Conservation (phyloP, 2,797 vertebrate species). For the Enteromius treurensis region DNA sequence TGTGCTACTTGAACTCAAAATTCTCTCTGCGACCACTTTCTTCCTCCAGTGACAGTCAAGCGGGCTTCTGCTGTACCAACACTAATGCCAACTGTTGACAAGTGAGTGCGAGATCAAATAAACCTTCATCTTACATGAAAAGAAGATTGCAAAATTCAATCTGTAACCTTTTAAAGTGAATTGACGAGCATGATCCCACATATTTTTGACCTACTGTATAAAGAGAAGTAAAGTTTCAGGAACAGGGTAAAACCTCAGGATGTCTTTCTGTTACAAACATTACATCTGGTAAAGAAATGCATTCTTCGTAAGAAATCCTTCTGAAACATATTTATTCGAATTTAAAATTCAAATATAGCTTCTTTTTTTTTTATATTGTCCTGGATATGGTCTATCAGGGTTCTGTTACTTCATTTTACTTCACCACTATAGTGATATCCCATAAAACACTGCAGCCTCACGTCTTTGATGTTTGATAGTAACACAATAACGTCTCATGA, state of each 20-base stretch:
- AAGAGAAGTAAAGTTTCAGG: neutral
- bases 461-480: neutral
- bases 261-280: neutral
- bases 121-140: neutral
- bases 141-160: neutral
- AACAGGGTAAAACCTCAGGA: neutral
- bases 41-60: neutral
- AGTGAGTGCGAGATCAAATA: neutral
- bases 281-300: neutral
- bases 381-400: neutral
- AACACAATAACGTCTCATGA: neutral
- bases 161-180: neutral
- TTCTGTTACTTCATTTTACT: neutral
- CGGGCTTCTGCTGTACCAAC: neutral
- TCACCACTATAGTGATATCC: neutral
- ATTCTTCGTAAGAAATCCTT: neutral
- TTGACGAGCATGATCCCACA: neutral
- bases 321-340: neutral
- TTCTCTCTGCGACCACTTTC: constrained; percentile 21
- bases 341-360: neutral
- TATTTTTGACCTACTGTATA: neutral
- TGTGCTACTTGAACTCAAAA: neutral
- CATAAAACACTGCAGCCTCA: neutral
- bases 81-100: neutral
- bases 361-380: neutral